Evolutionary conservation across 1,140 invertebrate species (phyloP), one percentile per base, ranked within the genome.

Genomic region (Plutomurus gul): DNA sequence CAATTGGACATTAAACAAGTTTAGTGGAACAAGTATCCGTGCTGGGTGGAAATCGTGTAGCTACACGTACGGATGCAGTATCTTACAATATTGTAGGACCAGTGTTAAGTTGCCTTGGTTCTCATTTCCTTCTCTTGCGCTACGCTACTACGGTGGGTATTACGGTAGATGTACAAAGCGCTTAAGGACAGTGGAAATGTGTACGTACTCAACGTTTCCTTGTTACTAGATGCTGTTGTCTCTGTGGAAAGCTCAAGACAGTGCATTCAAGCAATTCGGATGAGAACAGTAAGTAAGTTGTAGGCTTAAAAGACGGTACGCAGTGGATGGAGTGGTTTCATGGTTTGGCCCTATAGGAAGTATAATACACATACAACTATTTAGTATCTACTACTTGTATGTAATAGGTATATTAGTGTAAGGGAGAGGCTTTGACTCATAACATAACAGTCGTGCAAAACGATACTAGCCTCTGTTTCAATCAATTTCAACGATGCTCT

Each of bases 391-490:
- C 51, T 60, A 30, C 27, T 33, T 33, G 25, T 65, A 18, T 33
- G 56, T 27, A 33, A n/a, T 65, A 16, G 30, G 56, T 33, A 33
- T 16, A 33, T 51, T 25, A 2, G 20, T 22, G 20, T 51, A n/a
- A 65, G 25, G 36, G 56, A 65, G 27, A 65, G 27, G 30, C n/a
- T 49, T 16, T 40, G 8, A 71, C 27, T 79, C 65, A 51, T 56
- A 47, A 74, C 77, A 79, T 79, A 79, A 79, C 77, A 71, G 36
- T 74, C 71, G 27, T 22, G 43, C 43, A 60, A 74, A 79, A 79
- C 77, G 77, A 79, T 73, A 79, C 77, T 60, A 37, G n/a, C 33
- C 56, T 65, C 60, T 75, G 73, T 79, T 79, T 79, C 78, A 79
- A 79, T 79, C 78, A 79, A 79, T 79, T 74, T 76, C 49, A 73